Base-by-base conservation (phyloP, 1,140 invertebrate species). In the Drosophila baimaii region DNA sequence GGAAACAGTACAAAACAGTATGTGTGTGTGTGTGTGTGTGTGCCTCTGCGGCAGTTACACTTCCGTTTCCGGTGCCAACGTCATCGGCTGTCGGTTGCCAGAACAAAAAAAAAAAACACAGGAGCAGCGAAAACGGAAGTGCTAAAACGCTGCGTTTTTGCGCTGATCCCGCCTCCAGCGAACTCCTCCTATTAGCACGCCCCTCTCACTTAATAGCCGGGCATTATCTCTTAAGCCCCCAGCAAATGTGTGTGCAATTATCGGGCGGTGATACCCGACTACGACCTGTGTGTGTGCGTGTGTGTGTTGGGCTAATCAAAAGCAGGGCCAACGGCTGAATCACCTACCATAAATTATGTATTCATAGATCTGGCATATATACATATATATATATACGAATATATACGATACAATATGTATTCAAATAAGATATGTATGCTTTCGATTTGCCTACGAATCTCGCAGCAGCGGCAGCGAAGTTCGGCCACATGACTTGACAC, bases 161-260 rank as follows among this genome's bases (percentile, higher is more conserved):
- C 35, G 31, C n/a, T 71, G 77, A 31, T 23, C 80, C 76, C 70
- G 56, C 68, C 71, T 70, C 37, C 21, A 13, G 15, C 29, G 51
- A 2, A 64, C 63, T 69, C 66, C 65, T 15, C 51, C 31, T 54
- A 54, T 54, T 54, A 54, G 51, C 31, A 35, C 19, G 19, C 49
- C 65, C 31, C 31, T 15, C 35, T 43, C 19, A 35, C 31, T 29
- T 66, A 69, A 69, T 54, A 52, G 35, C 65, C 65, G 17, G 35
- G 29, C 65, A 69, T 69, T 69, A 69, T 69, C 65, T 70, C 33
- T 44, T 46, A 71, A 39, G n/a, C 51, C 47, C 47, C 64, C 77
- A 74, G 68, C 76, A 79, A 79, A 86, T 82, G 83, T 83, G 83
- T 83, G 83, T 83, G 83, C 83, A 88, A 83, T 88, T 88, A 88